phyloP scores from a whole-genome alignment of 2,888 invertebrate species.

The Perdita meconis region DNA sequence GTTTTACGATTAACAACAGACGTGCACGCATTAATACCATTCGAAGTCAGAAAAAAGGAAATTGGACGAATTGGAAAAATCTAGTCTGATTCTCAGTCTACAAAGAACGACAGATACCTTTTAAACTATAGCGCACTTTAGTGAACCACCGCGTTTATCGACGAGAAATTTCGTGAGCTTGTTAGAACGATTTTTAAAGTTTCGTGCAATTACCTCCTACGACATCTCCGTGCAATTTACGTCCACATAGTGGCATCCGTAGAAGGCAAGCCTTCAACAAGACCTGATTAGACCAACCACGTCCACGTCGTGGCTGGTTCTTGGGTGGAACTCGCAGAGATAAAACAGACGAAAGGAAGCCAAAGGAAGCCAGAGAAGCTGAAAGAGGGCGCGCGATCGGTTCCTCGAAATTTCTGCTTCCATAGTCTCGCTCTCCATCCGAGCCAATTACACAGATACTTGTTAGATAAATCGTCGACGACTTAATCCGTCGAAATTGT shows the following conservation, averaged over 20 bases:
- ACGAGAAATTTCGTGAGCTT: slow-evolving; percentile 19
- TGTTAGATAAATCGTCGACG: slow-evolving; percentile 32
- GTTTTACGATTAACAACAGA: too few relatives aligned
- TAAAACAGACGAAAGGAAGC: slow-evolving; percentile 30
- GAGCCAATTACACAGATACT: slow-evolving; percentile 38
- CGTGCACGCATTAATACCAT: too few relatives aligned
- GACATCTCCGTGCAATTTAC: slow-evolving; percentile 50
- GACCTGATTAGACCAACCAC: slow-evolving; percentile 52
- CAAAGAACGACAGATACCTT: background rate
- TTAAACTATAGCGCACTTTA: background rate
- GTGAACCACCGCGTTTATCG: slow-evolving; percentile 5
- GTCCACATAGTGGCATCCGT: slow-evolving; percentile 23
- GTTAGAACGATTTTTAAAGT: slow-evolving; percentile 38
- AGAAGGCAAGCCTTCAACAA: slow-evolving; percentile 39
- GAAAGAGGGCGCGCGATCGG: slow-evolving; percentile 8
- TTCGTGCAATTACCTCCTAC: slow-evolving; percentile 52
- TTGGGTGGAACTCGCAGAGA: slow-evolving; percentile 7
- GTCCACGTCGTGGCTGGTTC: slow-evolving; percentile 25
- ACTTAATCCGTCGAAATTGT: slow-evolving; percentile 16
- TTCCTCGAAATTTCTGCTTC: slow-evolving; percentile 22
- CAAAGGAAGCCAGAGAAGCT: background rate
- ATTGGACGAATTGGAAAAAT: too few relatives aligned
- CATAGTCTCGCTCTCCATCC: background rate
- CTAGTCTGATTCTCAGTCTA: too few relatives aligned
- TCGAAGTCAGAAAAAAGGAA: too few relatives aligned